Conservation (phyloP, 2,113 vertebrate species). For the Dasyurus viverrinus region DNA sequence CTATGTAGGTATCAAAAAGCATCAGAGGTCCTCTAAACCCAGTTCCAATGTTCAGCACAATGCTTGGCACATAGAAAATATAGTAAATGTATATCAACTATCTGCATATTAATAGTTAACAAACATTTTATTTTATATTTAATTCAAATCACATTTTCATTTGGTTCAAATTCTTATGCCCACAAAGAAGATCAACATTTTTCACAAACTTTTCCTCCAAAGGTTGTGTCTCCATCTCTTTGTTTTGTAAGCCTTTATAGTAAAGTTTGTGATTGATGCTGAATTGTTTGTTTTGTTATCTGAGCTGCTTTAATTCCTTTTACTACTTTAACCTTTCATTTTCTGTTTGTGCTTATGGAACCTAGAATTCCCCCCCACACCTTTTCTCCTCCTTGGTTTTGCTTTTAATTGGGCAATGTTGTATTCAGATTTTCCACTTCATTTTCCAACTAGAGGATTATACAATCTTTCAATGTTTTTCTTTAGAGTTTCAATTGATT, state of each 20-base stretch:
- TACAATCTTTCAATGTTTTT: not conserved
- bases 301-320: not conserved
- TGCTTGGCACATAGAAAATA: not conserved
- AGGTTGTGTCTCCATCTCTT: not conserved
- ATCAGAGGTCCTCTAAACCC: not conserved
- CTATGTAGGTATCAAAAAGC: not conserved
- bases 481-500: not conserved
- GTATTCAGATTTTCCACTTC: not conserved
- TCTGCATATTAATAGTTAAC: not conserved
- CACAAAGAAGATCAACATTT: not conserved
- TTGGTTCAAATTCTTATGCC: not conserved
- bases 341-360: not conserved
- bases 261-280: not conserved
- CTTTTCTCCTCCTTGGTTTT: not conserved
- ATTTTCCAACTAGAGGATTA: not conserved
- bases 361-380: not conserved
- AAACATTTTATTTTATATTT: not conserved
- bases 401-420: not conserved
- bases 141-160: not conserved
- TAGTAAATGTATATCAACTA: not conserved
- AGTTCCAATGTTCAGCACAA: not conserved
- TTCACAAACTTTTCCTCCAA: not conserved
- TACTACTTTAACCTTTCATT: not conserved
- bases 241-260: not conserved
- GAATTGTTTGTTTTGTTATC: not conserved